Base-by-base conservation (phyloP, 2,888 invertebrate species). In the Listrodromus nycthemerus region DNA sequence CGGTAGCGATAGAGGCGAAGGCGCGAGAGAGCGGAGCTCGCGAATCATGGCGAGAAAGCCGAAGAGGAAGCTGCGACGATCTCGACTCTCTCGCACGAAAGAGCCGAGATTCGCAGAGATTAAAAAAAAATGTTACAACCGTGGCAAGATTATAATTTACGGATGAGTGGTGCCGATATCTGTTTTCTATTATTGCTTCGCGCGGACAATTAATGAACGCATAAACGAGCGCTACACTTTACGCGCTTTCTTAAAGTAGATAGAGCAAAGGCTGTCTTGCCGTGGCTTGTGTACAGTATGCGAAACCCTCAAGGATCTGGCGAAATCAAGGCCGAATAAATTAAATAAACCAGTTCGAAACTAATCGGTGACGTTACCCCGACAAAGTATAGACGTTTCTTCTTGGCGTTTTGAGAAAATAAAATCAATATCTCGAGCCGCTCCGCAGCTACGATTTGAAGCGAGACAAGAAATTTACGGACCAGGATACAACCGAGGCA, bases 281-380 rank as follows among this genome's bases (percentile, higher is more conserved):
- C 16, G 5, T 8, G 16, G 24, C 33, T 37, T 37, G 5, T 30
- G 13, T 16, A 33, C 41, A 78, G 74, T 75, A 30, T 58, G 69
- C 77, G 78, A 76, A 71, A 69, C 58, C 45, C 67, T 78, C 78
- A 75, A 80, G 69, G 58, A 75, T 69, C 66, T 75, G 50, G 50
- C 78, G 61, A 66, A 82, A 82, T 80, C 76, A 76, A 81, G 84
- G 78, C 58, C 81, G 84, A 81, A 81, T 84, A 78, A 78, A 84
- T 84, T 65, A 81, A 81, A 58, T 45, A 74, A 81, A 78, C 80
- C 80, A 84, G 76, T 84, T 80, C 61, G 77, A 77, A 79, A 75
- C 48, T 50, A 76, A 80, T 67, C 66, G 81, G 45, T 74, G 80
- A 80, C 67, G 80, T 67, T 55, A 30, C 66, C n/a, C 27, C 45